A percentile compares a stretch with the other conserved stretches of the same genome.
Conservation (phyloP, 1,140 invertebrate genomes). For the Aleiodes sp. region DNA sequence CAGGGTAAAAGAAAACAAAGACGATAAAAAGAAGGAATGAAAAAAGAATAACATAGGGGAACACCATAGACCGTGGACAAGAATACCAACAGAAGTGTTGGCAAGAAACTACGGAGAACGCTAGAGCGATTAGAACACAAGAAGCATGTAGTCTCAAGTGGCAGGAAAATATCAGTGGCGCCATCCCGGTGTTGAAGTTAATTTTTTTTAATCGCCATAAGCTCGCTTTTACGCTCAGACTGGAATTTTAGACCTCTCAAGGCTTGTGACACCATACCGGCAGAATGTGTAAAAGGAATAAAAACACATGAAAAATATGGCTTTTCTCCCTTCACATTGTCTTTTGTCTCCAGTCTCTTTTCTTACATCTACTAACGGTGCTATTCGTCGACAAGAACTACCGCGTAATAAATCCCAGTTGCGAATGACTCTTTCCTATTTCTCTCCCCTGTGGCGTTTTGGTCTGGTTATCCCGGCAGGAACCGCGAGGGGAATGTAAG, state of each 20-base stretch:
- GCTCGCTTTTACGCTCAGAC: too few relatives aligned
- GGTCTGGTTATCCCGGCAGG: constrained; percentile 44
- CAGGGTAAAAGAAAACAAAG: constrained; percentile 2
- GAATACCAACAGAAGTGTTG: not conserved
- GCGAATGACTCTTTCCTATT: constrained; percentile 42
- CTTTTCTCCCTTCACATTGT: not conserved
- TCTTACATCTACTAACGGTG: not conserved
- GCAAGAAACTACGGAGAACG: not conserved
- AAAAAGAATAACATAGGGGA: not conserved
- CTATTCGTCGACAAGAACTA: constrained; percentile 46
- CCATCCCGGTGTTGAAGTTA: not conserved
- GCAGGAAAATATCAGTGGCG: not conserved
- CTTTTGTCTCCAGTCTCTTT: not conserved
- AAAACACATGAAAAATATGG: not conserved
- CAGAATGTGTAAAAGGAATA: not conserved
- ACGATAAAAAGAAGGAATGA: constrained; percentile 21
- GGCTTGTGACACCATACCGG: too few relatives aligned
- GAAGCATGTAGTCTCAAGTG: not conserved
- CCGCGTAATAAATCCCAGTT: constrained; percentile 55
- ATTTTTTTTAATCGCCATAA: too few relatives aligned
- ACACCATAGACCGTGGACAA: too few relatives aligned
- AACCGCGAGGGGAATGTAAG: not conserved
- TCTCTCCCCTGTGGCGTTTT: constrained; percentile 50
- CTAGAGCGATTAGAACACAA: not conserved
- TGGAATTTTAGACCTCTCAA: too few relatives aligned